Evolutionary conservation across 2,797 vertebrate species (phyloP).

Genomic region (Neoniphon sammara): DNA sequence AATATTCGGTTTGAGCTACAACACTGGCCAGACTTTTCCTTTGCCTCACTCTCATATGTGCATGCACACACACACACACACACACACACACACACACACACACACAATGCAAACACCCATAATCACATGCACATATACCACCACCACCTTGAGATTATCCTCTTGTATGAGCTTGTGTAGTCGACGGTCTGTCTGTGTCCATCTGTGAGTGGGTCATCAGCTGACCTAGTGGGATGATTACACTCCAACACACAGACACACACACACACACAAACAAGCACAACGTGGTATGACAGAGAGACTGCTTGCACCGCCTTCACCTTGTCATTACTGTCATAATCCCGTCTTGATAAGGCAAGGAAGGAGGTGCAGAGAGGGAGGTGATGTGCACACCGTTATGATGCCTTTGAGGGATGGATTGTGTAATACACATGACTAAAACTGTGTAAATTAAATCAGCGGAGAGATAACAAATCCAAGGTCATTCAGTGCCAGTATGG

Average conservation of each 20-base stretch:
- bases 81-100: conserved; percentile 14
- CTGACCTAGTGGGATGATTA: conserved; percentile 33
- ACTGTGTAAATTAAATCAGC: too few relatives aligned
- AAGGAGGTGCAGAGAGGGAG: not conserved
- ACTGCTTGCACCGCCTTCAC: conserved; percentile 42
- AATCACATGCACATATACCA: not conserved
- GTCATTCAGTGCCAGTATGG: too few relatives aligned
- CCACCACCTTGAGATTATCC: conserved; percentile 42
- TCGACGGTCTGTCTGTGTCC: conserved; percentile 41
- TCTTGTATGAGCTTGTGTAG: conserved; percentile 34
- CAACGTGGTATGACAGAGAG: not conserved
- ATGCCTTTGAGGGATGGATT: too few relatives aligned
- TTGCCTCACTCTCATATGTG: not conserved
- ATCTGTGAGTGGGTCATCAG: conserved; percentile 51
- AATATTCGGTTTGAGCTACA: too few relatives aligned
- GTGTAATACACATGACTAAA: too few relatives aligned
- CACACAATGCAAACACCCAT: conserved; percentile 4
- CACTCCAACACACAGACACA: conserved; percentile 17
- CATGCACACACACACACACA: conserved; percentile 11
- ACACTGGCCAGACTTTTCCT: too few relatives aligned
- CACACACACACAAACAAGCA: conserved; percentile 14
- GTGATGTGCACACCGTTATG: not conserved
- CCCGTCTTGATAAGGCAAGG: conserved; percentile 15
- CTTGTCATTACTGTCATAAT: conserved; percentile 24
- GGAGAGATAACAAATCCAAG: too few relatives aligned